Evolutionary conservation across 2,113 vertebrate genomes (phyloP), one percentile per base, ranked within the genome.

Genomic region (Anseranas semipalmata): DNA sequence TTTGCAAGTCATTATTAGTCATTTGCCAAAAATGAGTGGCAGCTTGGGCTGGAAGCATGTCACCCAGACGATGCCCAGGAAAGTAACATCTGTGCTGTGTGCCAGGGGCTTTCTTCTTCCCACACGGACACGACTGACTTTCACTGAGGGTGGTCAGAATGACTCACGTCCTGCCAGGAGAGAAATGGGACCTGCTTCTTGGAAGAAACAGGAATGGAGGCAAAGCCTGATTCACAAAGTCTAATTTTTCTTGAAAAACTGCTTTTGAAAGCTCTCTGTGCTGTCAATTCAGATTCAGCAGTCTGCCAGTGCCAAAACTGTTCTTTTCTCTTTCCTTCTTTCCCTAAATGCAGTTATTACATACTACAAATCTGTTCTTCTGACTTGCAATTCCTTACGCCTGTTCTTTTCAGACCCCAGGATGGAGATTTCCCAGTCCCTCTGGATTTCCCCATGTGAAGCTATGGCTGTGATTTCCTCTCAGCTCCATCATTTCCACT

Each of bases 1-100:
- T 94, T 95, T 71, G 85, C 89, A 97, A 95, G 90, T 90, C 90
- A 63, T 71, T 87, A 33, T 96, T 94, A 94, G 87, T 90, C 65
- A 85, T 68, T 82, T 87, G 75, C 84, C 85, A 75, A 89, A 93
- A 94, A 95, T 24, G 74, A 89, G 55, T 67, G 90, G 93, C 95
- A 89, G 85, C 81, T 95, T 18, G 1, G 50, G 18, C 77, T 94
- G 45, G 2, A 58, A 91, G 22, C 12, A 15, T 32, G 59, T 39
- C 92, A 80, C 63, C 89, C 89, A 89, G 71, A 85, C 3, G 33
- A 82, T 94, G 86, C 89, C 86, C 89, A 71, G 59, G 68, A 73
- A 87, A 55, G 85, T 70, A 94, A 79, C 7, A 16, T 53, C 74
- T 15, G 1, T 24, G 19, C 27, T 11, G 4, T 67, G 55, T 91